Evolutionary conservation across 2,113 vertebrate genomes (phyloP).

Genomic region (Cygnus atratus): DNA sequence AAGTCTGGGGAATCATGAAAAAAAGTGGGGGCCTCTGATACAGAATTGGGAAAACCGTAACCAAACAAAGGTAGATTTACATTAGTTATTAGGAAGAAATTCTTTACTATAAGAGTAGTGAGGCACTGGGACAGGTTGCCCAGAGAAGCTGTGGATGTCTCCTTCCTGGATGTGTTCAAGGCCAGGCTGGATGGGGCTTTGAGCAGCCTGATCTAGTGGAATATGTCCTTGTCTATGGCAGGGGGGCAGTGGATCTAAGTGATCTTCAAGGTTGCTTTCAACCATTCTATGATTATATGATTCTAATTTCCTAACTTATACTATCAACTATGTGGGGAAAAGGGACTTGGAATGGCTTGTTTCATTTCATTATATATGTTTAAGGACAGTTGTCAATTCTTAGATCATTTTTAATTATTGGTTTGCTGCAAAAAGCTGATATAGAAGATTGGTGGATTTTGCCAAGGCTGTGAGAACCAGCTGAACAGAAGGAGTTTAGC

Average conservation of each 20-base stretch:
- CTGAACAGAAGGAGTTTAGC: neutral
- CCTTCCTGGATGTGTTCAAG: too few relatives aligned
- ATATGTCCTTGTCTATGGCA: too few relatives aligned
- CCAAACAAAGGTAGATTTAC: too few relatives aligned
- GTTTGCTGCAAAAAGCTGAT: neutral
- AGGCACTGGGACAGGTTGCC: too few relatives aligned
- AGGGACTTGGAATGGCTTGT: neutral
- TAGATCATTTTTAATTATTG: neutral
- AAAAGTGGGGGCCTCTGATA: fast-evolving
- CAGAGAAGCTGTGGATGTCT: too few relatives aligned
- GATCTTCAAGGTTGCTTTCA: too few relatives aligned
- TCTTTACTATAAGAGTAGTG: too few relatives aligned
- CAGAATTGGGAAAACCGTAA: neutral
- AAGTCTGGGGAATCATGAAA: neutral
- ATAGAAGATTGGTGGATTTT: neutral
- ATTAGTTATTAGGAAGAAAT: too few relatives aligned
- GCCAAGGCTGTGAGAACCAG: neutral
- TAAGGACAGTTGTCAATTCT: neutral
- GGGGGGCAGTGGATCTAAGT: too few relatives aligned
- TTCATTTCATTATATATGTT: neutral
- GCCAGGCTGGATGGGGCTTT: too few relatives aligned
- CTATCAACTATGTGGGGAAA: neutral
- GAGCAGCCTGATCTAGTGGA: too few relatives aligned
- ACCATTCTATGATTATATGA: too few relatives aligned
- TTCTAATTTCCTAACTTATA: neutral